Base-by-base conservation (phyloP, 2,113 vertebrate species). In the Salvator merianae region DNA sequence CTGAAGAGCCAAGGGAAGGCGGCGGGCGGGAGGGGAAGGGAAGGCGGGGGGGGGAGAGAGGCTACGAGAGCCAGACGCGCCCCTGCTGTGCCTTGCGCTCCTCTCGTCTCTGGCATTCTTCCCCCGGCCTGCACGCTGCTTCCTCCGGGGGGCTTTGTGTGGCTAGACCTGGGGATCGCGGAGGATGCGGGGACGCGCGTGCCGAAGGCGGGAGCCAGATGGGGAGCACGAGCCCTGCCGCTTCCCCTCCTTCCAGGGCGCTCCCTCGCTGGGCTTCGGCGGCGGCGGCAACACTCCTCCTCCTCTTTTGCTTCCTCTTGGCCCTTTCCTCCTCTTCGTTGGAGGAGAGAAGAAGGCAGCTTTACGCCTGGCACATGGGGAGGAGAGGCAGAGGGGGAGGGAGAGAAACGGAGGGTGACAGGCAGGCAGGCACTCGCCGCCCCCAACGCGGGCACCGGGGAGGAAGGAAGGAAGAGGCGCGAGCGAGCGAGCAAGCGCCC, bases 81-180 rank as follows among this genome's bases (percentile, higher is more conserved):
- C 34, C 10, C 34, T 36, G 7, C 40, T 22, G 0, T 28, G 26
- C 16, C 30, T 18, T 12, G 20, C 30, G 26, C 13, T 30, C 76
- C 10, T 14, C 14, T 16, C 50, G 59, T 30, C 40, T 12, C 81
- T 20, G 26, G 77, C 70, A 2, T n/a, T 13, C 26, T 30, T n/a
- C 71, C 36, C 18, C 28, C 30, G 86, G 81, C 71, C 40, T 53
- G 77, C 82, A 65, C 4, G 24, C 26, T 50, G 43, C 50, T 59
- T 62, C 75, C 66, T 43, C 77, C 76, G 30, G 63, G 82, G 59
- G 32, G 77, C 77, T 84, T 83, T 79, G 81, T 83, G 81, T 59
- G 55, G 18, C 16, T 59, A 16, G 3, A 16, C 4, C 55, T 4
- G 14, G 55, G 55, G 55, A 16, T 59, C 55, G 55, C 55, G 55